Evolutionary conservation across 2,888 invertebrate genomes (phyloP).

Genomic region (Neocrepidodera transversa): DNA sequence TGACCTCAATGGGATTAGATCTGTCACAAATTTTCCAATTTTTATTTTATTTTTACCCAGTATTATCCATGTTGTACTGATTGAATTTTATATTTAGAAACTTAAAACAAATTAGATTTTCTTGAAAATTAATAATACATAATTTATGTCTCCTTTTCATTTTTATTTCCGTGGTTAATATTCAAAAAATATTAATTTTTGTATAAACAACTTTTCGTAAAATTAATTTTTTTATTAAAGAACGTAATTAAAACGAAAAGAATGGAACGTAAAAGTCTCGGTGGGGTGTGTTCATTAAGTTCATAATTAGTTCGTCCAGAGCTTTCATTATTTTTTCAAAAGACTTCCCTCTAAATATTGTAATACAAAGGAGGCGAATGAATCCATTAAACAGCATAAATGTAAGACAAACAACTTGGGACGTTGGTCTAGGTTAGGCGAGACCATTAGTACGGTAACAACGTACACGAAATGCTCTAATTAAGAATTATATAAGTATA

Average conservation of each 20-base stretch:
- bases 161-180: too few species aligned
- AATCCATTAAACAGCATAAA: constrained; percentile 28
- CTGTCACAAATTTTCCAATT: neutral
- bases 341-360: constrained; percentile 15
- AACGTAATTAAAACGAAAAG: neutral
- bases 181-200: too few species aligned
- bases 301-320: constrained; percentile 4
- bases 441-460: neutral
- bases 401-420: constrained; percentile 25
- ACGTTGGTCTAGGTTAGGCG: constrained; percentile 6
- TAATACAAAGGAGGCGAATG: constrained; percentile 22
- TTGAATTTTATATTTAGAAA: too few species aligned
- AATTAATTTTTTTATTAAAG: too few species aligned
- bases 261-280: neutral
- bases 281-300: constrained; percentile 10
- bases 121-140: too few species aligned
- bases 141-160: too few species aligned
- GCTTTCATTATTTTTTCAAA: constrained; percentile 18
- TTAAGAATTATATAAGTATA: too few species aligned
- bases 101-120: too few species aligned
- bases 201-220: too few species aligned
- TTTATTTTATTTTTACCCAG: too few species aligned
- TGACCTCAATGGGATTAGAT: neutral
- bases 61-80: too few species aligned
- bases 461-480: too few species aligned